These are phyloP conservation scores for Temnothorax nylanderi DNA, from an alignment of 1,140 invertebrate genomes.

Conservation along the genomic window DNA sequence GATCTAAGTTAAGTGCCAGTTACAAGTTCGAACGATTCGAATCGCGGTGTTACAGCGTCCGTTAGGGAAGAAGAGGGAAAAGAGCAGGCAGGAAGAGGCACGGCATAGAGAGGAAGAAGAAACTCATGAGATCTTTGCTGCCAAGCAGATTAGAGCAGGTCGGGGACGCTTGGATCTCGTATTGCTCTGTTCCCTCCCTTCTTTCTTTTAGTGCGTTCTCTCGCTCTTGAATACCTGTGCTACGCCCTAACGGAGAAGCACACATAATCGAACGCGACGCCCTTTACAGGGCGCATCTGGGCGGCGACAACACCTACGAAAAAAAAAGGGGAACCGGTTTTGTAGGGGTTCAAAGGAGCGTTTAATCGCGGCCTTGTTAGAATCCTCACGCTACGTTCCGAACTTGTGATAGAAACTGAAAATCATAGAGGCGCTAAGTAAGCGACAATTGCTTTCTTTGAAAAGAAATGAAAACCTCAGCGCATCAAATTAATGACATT, in stretches of 20 bases:
- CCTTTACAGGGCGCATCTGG: conserved; percentile 53
- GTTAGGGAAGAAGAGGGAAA: neutral
- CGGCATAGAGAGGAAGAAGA: conserved; percentile 10
- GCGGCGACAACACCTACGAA: conserved; percentile 59
- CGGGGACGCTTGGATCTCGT: conserved; percentile 57
- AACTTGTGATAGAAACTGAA: conserved; percentile 18
- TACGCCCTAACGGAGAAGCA: conserved; percentile 63
- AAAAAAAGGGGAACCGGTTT: conserved; percentile 65
- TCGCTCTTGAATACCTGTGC: conserved; percentile 68
- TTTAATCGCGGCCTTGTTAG: conserved; percentile 42
- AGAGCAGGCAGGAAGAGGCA: neutral
- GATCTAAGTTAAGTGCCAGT: conserved; percentile 61
- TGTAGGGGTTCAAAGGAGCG: conserved; percentile 53
- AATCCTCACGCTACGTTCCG: neutral
- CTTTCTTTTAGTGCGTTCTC: conserved; percentile 44
- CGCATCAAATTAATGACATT: neutral
- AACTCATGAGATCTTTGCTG: conserved; percentile 50
- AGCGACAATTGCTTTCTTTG: neutral
- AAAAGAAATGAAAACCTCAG: neutral
- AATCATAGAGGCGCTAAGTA: neutral
- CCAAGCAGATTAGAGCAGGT: conserved; percentile 74
- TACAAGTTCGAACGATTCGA: conserved; percentile 59
- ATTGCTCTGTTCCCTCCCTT: neutral
- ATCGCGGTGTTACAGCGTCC: conserved; percentile 44
- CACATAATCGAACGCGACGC: conserved; percentile 27